Evolutionary conservation across 92 coral and sea anemone genomes (phyloP).

Genomic region (Siderastrea siderea): DNA sequence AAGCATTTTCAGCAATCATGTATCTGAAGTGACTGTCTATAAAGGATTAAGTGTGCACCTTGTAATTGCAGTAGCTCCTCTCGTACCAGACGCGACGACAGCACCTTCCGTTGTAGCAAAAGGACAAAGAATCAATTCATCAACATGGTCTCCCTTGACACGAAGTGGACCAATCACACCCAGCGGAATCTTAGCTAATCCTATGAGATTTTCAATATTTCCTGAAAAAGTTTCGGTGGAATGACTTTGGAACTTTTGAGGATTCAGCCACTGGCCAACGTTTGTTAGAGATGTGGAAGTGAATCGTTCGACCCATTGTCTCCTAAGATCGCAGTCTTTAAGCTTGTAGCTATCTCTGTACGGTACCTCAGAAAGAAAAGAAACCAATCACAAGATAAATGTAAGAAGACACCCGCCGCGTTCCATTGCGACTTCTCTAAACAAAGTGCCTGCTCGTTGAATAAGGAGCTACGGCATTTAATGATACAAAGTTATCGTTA

Average conservation of each 20-base stretch:
- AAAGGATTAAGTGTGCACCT: not conserved
- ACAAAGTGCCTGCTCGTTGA: too few species aligned
- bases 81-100: slow-evolving; percentile 39
- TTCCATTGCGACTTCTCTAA: too few species aligned
- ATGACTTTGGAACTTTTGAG: not conserved
- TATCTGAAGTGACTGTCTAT: too few species aligned
- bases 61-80: slow-evolving; percentile 48
- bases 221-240: slow-evolving; percentile 37
- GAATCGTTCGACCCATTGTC: slow-evolving; percentile 49
- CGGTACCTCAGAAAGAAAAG: slow-evolving; percentile 23
- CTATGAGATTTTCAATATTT: slow-evolving; percentile 58
- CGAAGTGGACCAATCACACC: slow-evolving; percentile 54
- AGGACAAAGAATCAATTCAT: slow-evolving; percentile 43
- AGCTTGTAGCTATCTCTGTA: slow-evolving; percentile 28
- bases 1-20: too few species aligned
- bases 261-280: slow-evolving; percentile 54
- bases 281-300: slow-evolving; percentile 26
- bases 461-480: too few species aligned
- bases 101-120: slow-evolving; percentile 60
- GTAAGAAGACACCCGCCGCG: too few species aligned
- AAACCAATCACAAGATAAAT: too few species aligned
- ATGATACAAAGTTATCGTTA: too few species aligned
- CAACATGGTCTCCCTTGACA: slow-evolving; percentile 58
- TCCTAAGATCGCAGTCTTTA: slow-evolving; percentile 42
- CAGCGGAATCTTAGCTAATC: slow-evolving; percentile 61